A percentile compares a stretch with the other conserved stretches of the same genome.
Conservation (phyloP, 2,888 invertebrate species). For the Agonopterix arenella region DNA sequence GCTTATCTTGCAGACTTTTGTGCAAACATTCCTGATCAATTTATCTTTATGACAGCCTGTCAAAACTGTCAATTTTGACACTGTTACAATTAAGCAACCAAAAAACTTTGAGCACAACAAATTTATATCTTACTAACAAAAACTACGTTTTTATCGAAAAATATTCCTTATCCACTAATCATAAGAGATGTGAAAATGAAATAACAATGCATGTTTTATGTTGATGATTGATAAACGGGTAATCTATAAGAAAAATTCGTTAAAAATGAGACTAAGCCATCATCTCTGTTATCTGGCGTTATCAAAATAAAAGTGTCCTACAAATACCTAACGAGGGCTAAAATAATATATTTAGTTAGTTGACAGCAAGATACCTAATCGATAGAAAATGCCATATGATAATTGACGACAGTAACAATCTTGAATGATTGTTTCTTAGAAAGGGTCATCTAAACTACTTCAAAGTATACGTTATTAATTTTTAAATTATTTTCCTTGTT, state of each 20-base stretch:
- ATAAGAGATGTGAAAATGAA: conserved; percentile 13
- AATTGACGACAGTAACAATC: conserved; percentile 6
- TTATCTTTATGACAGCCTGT: conserved; percentile 69
- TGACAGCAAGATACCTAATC: conserved; percentile 52
- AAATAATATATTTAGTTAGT: conserved; percentile 55
- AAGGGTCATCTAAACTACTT: no score
- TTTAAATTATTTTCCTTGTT: no score
- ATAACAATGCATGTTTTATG: conserved; percentile 5
- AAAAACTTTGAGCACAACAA: conserved; percentile 52
- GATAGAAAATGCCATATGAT: conserved; percentile 33
- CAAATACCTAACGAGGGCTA: conserved; percentile 54
- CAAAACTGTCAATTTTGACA: conserved; percentile 65
- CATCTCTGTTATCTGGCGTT: conserved; percentile 66
- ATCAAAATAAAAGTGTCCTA: conserved; percentile 48
- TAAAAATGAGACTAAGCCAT: conserved; percentile 72
- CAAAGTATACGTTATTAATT: no score
- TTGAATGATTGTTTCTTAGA: not conserved
- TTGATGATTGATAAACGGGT: conserved; percentile 31
- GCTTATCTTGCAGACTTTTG: conserved; percentile 66
- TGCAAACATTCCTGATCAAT: conserved; percentile 73
- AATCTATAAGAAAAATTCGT: conserved; percentile 63
- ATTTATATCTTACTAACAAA: conserved; percentile 34
- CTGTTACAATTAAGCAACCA: conserved; percentile 74
- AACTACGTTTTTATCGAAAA: conserved; percentile 24
- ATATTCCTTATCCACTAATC: conserved; percentile 28